Evolutionary conservation across 2,797 vertebrate genomes (phyloP), one percentile per base, ranked within the genome.

Genomic region (Eulemur rubriventer): DNA sequence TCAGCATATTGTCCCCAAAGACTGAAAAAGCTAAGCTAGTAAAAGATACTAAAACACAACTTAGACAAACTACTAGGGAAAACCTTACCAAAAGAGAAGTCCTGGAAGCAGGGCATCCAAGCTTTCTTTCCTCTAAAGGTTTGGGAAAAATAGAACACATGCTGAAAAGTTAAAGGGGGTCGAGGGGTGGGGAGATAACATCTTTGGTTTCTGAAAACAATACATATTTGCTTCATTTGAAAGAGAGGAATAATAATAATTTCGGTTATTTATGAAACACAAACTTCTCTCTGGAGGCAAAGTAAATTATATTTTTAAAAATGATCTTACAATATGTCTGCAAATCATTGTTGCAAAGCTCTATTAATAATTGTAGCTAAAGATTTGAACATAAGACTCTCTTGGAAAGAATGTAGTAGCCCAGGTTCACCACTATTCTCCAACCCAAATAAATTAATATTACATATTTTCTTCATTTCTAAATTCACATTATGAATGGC

Each of bases 261-360:
- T 87, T 76, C 70, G 75, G n/a, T 91, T 85, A 96, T 59, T 91
- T 76, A 88, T 59, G n/a, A 89, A 84, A 79, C 30, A 92, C 24
- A 93, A 88, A 30, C n/a, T 46, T 70, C 69, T 75, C n/a, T 69
- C 67, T 93, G 18, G 10, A 84, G 52, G 55, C 20, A 95, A 20
- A 55, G 24, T 22, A 96, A 93, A 84, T 46, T 52, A 63, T 79
- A 59, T 76, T 80, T 91, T 81, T 70, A 50, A 89, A 91, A 90
- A 81, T 79, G 46, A 87, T 55, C n/a, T 67, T 80, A 76, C 6
- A 61, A 41, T 52, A 14, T 65, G 11, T 67, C 18, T 67, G 76
- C 2, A 72, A 72, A 52, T 91, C 89, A 84, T 88, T 96, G 73
- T 80, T 79, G 50, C 83, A 85, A 93, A 89, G 30, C 76, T 69